Evolutionary conservation across 2,888 invertebrate genomes (phyloP).

Genomic region (Clunio marinus): DNA sequence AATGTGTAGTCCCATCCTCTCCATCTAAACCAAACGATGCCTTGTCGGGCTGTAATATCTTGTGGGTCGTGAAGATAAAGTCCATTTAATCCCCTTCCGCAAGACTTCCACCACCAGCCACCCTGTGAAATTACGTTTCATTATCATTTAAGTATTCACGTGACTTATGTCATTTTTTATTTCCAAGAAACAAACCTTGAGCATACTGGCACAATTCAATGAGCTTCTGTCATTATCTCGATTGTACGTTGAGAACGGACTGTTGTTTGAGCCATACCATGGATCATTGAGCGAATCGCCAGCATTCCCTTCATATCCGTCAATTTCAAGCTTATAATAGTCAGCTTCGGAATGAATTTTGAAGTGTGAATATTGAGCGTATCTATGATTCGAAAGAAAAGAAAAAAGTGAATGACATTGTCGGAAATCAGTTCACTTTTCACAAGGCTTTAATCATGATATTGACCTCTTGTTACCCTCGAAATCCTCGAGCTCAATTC

Average conservation of each 20-base stretch:
- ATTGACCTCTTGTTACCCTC: slow-evolving; percentile 82
- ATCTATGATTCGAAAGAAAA: slow-evolving; percentile 55
- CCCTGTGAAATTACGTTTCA: slow-evolving; percentile 52
- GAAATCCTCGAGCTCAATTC: slow-evolving; percentile 87
- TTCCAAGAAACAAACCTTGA: slow-evolving; percentile 59
- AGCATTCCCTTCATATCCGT: slow-evolving; percentile 86
- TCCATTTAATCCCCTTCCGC: slow-evolving; percentile 84
- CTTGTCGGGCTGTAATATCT: slow-evolving; percentile 84
- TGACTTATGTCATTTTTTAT: too few relatives aligned
- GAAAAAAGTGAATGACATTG: slow-evolving; percentile 32
- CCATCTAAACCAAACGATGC: slow-evolving; percentile 94
- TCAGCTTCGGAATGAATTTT: slow-evolving; percentile 88
- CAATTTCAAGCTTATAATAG: slow-evolving; percentile 87
- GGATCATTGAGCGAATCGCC: slow-evolving; percentile 90
- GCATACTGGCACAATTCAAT: slow-evolving; percentile 86
- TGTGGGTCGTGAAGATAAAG: slow-evolving; percentile 85
- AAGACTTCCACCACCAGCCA: slow-evolving; percentile 95
- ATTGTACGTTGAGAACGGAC: slow-evolving; percentile 89
- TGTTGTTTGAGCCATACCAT: slow-evolving; percentile 91
- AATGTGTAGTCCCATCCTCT: slow-evolving; percentile 92
- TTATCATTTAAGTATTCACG: neutral
- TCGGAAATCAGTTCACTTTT: neutral
- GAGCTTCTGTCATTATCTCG: slow-evolving; percentile 88
- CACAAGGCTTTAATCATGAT: neutral
- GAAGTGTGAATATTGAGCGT: slow-evolving; percentile 86